Evolutionary conservation across 1,140 invertebrate species (phyloP).

Genomic region (Sycobia sp.): DNA sequence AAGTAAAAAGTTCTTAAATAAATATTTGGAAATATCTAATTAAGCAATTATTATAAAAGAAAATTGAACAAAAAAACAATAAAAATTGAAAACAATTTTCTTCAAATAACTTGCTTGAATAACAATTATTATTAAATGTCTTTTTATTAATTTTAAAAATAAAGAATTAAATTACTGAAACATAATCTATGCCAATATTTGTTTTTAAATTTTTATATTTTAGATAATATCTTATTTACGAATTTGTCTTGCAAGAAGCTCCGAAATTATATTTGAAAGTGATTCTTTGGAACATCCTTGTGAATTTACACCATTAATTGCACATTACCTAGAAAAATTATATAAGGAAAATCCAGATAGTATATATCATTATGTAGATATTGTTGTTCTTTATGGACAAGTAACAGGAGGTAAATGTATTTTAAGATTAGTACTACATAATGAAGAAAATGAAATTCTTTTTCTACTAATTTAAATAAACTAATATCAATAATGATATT

Average conservation of each 20-base stretch:
- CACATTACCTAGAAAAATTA: constrained; percentile 63
- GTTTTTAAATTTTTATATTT: constrained; percentile 38
- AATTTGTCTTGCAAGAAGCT: constrained; percentile 70
- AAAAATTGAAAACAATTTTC: not conserved
- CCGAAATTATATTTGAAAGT: constrained; percentile 55
- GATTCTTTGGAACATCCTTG: constrained; percentile 66
- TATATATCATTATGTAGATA: constrained; percentile 68
- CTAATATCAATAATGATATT: not conserved
- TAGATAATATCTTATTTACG: constrained; percentile 79
- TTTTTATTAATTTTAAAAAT: not conserved
- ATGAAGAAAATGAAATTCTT: not conserved
- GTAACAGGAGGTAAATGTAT: constrained; percentile 62
- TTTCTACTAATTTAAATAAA: no score
- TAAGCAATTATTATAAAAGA: no score
- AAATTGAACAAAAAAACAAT: no score
- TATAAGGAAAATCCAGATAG: constrained; percentile 61
- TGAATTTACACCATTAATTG: constrained; percentile 67
- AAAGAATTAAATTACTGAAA: no score
- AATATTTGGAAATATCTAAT: no score
- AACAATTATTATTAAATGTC: no score
- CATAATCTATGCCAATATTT: no score
- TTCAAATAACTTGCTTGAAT: no score
- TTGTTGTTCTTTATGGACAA: constrained; percentile 69
- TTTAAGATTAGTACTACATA: not conserved
- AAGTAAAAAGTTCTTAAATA: constrained; percentile 54